Base-by-base conservation (phyloP, 2,888 invertebrate genomes). In the Cantharis rufa region DNA sequence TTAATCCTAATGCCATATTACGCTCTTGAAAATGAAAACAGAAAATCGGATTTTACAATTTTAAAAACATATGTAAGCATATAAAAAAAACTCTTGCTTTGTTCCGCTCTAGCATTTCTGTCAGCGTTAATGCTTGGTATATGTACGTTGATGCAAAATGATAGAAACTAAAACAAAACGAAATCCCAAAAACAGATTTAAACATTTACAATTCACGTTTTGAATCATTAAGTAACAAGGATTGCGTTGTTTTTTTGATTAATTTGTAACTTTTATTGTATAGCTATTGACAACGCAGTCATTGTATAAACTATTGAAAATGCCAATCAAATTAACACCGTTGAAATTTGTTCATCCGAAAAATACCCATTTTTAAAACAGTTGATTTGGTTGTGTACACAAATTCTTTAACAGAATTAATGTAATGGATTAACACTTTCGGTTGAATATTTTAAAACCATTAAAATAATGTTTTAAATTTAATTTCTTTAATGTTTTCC, bases 51-150 rank as follows among this genome's bases (percentile, higher is more conserved):
- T 72, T 73, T 73, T 73, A 62, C 61, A 73, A 66, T 73, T 48
- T 66, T 69, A 24, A 73, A 73, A 73, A 69, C 73, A 69, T 69
- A 73, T 73, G 73, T 73, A 69, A 73, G 61, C 28, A 61, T 66
- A 69, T 69, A 69, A 73, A 68, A 72, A 73, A 68, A 73, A 73
- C 61, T 66, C 24, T 66, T 69, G 27, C 27, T 21, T 62, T 73
- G 73, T 73, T 73, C 61, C 24, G 24, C 62, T 69, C 69, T 69
- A 69, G 62, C 48, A 73, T 69, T 66, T 69, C 32, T 66, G 69
- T 73, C 73, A 73, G 21, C 73, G 27, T 24, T 73, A 69, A 62
- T 32, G 69, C 62, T 48, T 15, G 69, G 32, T 32, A 66, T 72
- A 72, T 48, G 48, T 72, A 72, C 64, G 63, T 64, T 64, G 72